These are phyloP conservation scores for Drosophila neocordata DNA, from an alignment of 1,140 invertebrate genomes.

Conservation along the genomic window DNA sequence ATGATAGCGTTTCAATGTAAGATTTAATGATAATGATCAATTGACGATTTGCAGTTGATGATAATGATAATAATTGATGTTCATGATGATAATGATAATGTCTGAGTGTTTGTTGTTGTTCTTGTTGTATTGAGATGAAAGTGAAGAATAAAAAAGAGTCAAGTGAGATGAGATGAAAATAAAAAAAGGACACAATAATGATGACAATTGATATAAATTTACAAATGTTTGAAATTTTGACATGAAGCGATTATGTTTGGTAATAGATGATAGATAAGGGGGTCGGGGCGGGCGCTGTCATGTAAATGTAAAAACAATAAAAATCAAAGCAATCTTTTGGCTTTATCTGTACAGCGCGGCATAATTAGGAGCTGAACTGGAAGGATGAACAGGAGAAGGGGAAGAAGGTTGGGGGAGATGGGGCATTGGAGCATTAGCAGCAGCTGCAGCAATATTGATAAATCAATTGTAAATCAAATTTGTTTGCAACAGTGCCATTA, in stretches of 20 bases:
- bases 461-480: constrained; percentile 39
- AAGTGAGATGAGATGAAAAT: background rate
- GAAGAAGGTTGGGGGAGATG: background rate
- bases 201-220: background rate
- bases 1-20: background rate
- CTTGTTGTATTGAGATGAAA: constrained; percentile 11
- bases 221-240: too few relatives aligned
- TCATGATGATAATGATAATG: constrained; percentile 24
- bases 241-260: too few relatives aligned
- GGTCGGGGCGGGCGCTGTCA: too few relatives aligned
- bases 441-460: constrained; percentile 13
- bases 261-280: too few relatives aligned
- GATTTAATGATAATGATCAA: constrained; percentile 16
- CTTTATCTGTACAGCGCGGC: too few relatives aligned
- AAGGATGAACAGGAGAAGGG: background rate
- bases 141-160: background rate
- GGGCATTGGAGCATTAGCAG: background rate
- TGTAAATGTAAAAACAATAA: too few relatives aligned
- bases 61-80: constrained; percentile 37
- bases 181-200: background rate
- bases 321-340: background rate
- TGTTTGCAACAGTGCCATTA: constrained; percentile 26
- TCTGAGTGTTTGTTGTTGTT: constrained; percentile 30
- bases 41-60: background rate
- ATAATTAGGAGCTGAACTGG: too few relatives aligned